phyloP scores from a whole-genome alignment of 2,797 vertebrate species.

The Kryptopterus vitreolus region DNA sequence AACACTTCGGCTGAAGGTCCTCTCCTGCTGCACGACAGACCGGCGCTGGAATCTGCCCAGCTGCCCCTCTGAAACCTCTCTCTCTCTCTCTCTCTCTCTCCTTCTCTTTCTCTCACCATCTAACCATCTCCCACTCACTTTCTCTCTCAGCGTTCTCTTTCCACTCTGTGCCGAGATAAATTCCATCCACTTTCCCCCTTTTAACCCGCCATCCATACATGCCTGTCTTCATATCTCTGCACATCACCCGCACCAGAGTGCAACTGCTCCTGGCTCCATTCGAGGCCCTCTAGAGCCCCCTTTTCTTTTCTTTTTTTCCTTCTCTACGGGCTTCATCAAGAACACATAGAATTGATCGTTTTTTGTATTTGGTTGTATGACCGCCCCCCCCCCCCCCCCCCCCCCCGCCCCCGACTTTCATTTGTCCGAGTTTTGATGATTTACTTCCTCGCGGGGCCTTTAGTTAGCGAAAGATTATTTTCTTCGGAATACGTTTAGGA shows the following conservation, averaged over 20 bases:
- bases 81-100: slow-evolving; percentile 27
- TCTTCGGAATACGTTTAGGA: background rate
- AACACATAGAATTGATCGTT: background rate
- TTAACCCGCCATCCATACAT: slow-evolving; percentile 38
- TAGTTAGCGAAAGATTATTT: background rate
- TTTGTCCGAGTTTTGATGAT: background rate
- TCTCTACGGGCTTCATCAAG: background rate
- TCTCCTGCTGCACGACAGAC: slow-evolving; percentile 62
- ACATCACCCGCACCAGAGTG: slow-evolving; percentile 24
- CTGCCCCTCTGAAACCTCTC: slow-evolving; percentile 48
- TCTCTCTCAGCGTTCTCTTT: slow-evolving; percentile 28
- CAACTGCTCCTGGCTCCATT: slow-evolving; percentile 32
- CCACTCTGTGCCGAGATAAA: slow-evolving; percentile 19
- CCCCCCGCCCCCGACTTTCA: background rate
- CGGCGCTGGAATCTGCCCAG: slow-evolving; percentile 62
- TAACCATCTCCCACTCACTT: slow-evolving; percentile 31
- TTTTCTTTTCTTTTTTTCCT: no score
- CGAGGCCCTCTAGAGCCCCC: background rate
- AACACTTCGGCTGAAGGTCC: slow-evolving; percentile 68
- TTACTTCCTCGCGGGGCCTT: background rate
- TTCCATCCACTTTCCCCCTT: slow-evolving; percentile 43
- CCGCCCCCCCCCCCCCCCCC: no score
- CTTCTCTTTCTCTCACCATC: slow-evolving; percentile 30
- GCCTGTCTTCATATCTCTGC: slow-evolving; percentile 45
- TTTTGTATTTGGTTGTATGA: background rate